These are phyloP conservation scores for Anisognathus igniventris DNA, from an alignment of 2,797 vertebrate species.

Conservation along the genomic window DNA sequence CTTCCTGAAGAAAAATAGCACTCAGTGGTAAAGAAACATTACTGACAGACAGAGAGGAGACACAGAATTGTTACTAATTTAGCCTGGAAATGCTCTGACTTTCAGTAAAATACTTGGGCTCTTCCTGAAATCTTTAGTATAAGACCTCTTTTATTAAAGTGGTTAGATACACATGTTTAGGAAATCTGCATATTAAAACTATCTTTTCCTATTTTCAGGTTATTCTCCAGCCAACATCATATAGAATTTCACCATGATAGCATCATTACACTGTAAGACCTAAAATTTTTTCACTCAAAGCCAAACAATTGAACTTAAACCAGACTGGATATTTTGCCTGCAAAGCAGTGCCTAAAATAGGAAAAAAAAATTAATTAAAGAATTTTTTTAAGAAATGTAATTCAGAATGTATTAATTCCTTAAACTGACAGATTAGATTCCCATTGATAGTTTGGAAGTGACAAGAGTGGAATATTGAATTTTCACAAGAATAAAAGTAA, in stretches of 20 bases:
- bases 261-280: not conserved
- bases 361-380: rapidly evolving
- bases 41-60: not conserved
- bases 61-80: not conserved
- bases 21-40: not conserved
- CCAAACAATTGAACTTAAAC: not conserved
- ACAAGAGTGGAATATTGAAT: not conserved
- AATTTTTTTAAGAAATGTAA: not conserved
- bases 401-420: not conserved
- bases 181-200: not conserved
- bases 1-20: not conserved
- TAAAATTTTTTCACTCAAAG: not conserved
- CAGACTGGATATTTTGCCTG: not conserved
- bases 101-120: not conserved
- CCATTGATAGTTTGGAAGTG: not conserved
- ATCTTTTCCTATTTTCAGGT: not conserved
- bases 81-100: not conserved
- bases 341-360: not conserved
- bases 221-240: not conserved
- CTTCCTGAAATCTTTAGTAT: not conserved
- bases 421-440: not conserved
- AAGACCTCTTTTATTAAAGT: not conserved
- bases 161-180: not conserved
- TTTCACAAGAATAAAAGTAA: not conserved
- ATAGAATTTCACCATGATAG: not conserved